A percentile compares a stretch with the other conserved stretches of the same genome.
Conservation (phyloP, 2,113 vertebrate species). For the Nanorana parkeri region DNA sequence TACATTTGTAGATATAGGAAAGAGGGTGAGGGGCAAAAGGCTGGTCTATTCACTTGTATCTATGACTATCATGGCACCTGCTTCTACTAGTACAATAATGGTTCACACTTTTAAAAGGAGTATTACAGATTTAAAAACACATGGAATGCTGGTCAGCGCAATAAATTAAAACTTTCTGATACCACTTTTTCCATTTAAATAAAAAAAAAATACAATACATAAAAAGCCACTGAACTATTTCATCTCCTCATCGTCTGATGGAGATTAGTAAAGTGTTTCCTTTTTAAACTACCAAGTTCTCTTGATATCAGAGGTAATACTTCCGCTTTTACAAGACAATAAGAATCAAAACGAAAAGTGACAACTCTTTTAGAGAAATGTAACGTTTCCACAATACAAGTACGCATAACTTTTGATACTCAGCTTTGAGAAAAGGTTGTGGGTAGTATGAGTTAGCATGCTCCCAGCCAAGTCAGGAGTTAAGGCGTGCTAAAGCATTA, state of each 20-base stretch:
- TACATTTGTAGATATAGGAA: neutral
- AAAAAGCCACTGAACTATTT: conserved; percentile 3
- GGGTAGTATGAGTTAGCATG: neutral
- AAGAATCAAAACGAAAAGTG: neutral
- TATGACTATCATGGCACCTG: neutral
- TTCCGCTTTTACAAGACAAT: neutral
- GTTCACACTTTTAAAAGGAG: neutral
- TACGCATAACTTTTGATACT: neutral
- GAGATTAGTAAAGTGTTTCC: neutral
- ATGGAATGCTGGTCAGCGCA: conserved; percentile 20
- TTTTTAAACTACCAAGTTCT: neutral
- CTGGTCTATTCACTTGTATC: neutral
- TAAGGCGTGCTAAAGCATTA: conserved; percentile 28
- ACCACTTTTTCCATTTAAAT: neutral
- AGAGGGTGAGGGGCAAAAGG: neutral
- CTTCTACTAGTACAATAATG: neutral
- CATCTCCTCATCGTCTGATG: neutral
- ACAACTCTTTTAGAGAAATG: no score
- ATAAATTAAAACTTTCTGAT: conserved; percentile 46
- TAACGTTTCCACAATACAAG: neutral
- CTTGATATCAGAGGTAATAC: neutral
- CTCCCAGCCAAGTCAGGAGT: conserved; percentile 2
- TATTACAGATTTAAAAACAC: conserved; percentile 13
- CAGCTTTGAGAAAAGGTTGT: neutral
- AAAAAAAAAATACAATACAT: conserved; percentile 18